These are phyloP conservation scores for Thalassophryne amazonica DNA, from an alignment of 2,797 vertebrate species.

Conservation along the genomic window DNA sequence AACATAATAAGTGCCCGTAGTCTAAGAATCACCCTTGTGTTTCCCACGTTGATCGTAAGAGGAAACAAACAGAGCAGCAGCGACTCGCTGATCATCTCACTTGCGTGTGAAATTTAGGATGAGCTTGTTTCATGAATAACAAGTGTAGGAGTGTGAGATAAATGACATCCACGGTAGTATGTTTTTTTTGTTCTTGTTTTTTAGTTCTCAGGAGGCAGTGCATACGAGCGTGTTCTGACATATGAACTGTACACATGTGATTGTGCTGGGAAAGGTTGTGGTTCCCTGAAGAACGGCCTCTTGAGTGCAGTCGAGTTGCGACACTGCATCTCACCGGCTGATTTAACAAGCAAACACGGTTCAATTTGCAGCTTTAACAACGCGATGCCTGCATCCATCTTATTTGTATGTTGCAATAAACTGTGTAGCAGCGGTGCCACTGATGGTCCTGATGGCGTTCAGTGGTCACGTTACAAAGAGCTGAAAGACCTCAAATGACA, in stretches of 20 bases:
- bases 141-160: neutral
- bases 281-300: neutral
- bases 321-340: no score
- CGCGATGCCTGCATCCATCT: neutral
- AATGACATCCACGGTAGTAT: neutral
- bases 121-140: neutral
- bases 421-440: conserved; percentile 1
- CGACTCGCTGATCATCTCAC: neutral
- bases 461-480: conserved; percentile 28
- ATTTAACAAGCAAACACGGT: neutral
- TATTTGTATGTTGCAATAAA: conserved; percentile 11
- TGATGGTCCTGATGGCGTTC: conserved; percentile 15
- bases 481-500: conserved; percentile 25
- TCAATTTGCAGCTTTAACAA: conserved; percentile 10
- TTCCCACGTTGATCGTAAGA: neutral
- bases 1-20: no score
- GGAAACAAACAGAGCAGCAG: neutral
- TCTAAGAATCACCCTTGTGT: no score
- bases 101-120: neutral
- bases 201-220: neutral
- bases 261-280: conserved; percentile 11
- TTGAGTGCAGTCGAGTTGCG: no score
- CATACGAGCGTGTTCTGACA: neutral
- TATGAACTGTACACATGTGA: neutral
- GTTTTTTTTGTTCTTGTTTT: no score